A percentile compares a stretch with the other conserved stretches of the same genome.
Evolutionary conservation across 2,888 invertebrate genomes (phyloP).

Genomic region (Tipula helvola): DNA sequence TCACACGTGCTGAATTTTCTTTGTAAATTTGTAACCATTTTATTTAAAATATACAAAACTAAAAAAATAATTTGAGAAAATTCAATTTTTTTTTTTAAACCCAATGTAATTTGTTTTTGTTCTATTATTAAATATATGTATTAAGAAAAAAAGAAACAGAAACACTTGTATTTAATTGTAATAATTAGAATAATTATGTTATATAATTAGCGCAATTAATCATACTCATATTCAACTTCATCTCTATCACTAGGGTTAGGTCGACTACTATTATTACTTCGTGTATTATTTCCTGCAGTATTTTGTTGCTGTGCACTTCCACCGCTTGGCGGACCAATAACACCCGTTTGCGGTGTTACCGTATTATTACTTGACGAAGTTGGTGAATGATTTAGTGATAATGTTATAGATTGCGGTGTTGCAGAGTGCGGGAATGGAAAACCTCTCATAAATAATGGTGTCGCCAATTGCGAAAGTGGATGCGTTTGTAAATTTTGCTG

Average conservation of each 20-base stretch:
- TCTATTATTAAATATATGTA: neutral
- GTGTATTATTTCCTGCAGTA: neutral
- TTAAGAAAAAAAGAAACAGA: neutral
- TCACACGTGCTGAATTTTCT: conserved; percentile 6
- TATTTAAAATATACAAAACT: neutral
- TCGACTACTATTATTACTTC: neutral
- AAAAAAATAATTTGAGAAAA: neutral
- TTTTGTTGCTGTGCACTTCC: conserved; percentile 9
- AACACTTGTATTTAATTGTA: neutral
- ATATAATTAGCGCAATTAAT: conserved; percentile 15
- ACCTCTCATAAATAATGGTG: conserved; percentile 16
- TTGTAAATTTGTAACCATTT: neutral
- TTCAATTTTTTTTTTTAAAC: neutral
- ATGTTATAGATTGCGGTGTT: conserved; percentile 4
- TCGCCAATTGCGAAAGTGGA: conserved; percentile 14
- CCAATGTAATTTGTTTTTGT: neutral
- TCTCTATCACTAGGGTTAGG: conserved; percentile 20
- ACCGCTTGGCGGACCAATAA: neutral
- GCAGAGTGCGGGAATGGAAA: conserved; percentile 12
- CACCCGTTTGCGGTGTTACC: neutral
- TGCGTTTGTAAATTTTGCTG: conserved; percentile 6
- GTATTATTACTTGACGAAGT: neutral
- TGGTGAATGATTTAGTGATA: neutral
- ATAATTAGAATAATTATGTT: neutral
- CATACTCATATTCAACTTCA: conserved; percentile 28